phyloP scores from a whole-genome alignment of 2,797 vertebrate genomes.

The Semaprochilodus insignis region DNA sequence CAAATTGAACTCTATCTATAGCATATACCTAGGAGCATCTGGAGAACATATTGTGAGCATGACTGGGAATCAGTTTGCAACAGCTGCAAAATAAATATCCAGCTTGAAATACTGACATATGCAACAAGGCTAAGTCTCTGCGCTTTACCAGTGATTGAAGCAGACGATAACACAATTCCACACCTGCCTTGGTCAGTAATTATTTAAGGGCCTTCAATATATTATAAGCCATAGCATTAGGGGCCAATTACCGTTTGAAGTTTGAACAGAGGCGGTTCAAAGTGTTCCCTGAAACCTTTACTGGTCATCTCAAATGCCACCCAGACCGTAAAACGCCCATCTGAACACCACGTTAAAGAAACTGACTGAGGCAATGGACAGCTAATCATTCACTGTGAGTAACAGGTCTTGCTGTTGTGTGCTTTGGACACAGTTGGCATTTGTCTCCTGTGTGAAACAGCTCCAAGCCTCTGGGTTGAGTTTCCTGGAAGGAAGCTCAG shows the following conservation, averaged over 20 bases:
- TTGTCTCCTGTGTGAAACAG: neutral
- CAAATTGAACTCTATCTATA: neutral
- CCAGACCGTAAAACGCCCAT: neutral
- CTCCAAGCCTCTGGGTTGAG: neutral
- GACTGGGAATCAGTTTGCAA: neutral
- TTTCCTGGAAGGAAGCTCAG: neutral
- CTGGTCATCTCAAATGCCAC: neutral
- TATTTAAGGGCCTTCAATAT: slow-evolving; percentile 1
- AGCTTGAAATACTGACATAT: neutral
- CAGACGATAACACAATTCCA: neutral
- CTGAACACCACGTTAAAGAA: neutral
- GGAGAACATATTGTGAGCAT: neutral
- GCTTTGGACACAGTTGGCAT: neutral
- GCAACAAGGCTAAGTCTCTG: neutral
- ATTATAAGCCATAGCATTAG: neutral
- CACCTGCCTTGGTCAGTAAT: neutral
- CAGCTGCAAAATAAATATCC: neutral
- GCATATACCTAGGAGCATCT: neutral
- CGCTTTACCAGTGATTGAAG: neutral
- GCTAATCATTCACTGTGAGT: neutral
- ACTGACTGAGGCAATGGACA: neutral
- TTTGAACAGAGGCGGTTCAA: neutral
- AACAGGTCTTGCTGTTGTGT: neutral
- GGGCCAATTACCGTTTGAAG: neutral
- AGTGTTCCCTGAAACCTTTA: neutral